Conservation (phyloP, 2,113 vertebrate genomes). For the Amblyopsis rosae region DNA sequence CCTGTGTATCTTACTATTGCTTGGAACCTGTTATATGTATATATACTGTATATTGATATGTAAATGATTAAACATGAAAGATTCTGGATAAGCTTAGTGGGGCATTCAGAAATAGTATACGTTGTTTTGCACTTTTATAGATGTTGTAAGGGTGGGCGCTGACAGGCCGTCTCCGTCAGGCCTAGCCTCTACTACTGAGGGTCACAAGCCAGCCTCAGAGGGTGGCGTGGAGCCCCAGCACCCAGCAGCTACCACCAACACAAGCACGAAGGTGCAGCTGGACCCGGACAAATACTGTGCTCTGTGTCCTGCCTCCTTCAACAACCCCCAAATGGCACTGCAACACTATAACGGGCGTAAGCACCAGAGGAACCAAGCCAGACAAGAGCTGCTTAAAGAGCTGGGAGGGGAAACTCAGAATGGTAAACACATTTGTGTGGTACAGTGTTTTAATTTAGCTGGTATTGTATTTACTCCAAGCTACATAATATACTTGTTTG, state of each 20-base stretch:
- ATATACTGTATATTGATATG: no score
- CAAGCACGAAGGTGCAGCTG: slow-evolving; percentile 59
- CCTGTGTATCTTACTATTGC: no score
- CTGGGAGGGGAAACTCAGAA: slow-evolving; percentile 65
- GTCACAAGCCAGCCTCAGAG: slow-evolving; percentile 17
- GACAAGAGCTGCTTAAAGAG: slow-evolving; percentile 71
- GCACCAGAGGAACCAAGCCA: slow-evolving; percentile 81
- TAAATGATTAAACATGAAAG: no score
- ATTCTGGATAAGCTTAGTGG: not conserved
- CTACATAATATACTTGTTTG: no score
- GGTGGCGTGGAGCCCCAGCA: slow-evolving; percentile 14
- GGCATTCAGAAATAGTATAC: not conserved
- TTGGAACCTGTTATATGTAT: no score
- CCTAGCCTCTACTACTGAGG: slow-evolving; percentile 3
- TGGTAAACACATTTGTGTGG: slow-evolving; percentile 18
- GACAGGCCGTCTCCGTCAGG: slow-evolving; percentile 5
- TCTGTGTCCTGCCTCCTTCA: slow-evolving; percentile 80
- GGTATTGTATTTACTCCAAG: no score
- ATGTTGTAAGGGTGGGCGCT: not conserved
- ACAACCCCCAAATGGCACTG: slow-evolving; percentile 76
- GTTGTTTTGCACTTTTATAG: slow-evolving; percentile 7
- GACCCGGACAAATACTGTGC: slow-evolving; percentile 79
- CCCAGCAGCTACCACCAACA: not conserved
- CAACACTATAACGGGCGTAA: slow-evolving; percentile 84
- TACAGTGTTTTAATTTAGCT: not conserved